These are phyloP conservation scores for Balanococcus diminutus DNA, from an alignment of 2,888 invertebrate genomes.

Conservation along the genomic window DNA sequence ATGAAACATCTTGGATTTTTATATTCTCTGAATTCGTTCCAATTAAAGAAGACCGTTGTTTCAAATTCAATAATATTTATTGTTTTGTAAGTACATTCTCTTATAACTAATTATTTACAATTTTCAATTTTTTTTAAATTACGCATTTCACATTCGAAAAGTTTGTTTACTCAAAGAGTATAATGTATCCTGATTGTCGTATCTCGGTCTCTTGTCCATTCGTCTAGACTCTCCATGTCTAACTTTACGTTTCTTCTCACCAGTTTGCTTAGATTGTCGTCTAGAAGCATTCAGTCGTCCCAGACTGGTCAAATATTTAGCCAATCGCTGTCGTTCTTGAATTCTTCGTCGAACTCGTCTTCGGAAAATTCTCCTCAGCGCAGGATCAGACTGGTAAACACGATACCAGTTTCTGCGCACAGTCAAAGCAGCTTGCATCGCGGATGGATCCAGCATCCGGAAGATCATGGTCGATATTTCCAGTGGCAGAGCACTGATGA, in stretches of 20 bases:
- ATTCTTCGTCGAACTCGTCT: background rate
- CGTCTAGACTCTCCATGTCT: background rate
- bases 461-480: background rate
- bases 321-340: background rate
- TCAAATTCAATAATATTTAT: too few species aligned
- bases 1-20: too few species aligned
- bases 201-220: background rate
- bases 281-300: background rate
- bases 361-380: background rate
- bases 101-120: background rate
- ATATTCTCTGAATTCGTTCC: too few species aligned
- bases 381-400: background rate
- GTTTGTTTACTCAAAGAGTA: background rate
- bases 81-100: background rate
- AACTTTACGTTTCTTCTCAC: background rate
- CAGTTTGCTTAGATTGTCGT: background rate
- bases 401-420: background rate
- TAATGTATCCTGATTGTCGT: background rate
- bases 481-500: background rate
- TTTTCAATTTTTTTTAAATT: background rate
- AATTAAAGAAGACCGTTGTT: too few species aligned
- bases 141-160: background rate
- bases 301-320: background rate
- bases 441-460: background rate
- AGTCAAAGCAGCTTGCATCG: background rate